phyloP scores from a whole-genome alignment of 2,797 vertebrate genomes.

The Ambastaia sidthimunki region DNA sequence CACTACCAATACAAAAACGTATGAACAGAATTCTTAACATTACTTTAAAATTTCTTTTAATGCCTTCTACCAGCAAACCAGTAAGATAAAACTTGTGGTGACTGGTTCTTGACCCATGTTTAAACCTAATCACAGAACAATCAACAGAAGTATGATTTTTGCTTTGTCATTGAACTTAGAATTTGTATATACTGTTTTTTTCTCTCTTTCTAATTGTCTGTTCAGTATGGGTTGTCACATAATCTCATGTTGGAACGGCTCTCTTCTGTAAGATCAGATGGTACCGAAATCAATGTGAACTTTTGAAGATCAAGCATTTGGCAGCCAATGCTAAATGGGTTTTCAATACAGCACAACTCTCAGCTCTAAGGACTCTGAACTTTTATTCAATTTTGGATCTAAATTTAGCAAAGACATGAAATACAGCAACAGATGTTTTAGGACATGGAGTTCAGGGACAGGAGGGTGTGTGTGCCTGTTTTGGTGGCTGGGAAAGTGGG shows the following conservation, averaged over 20 bases:
- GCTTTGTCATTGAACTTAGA: too few species aligned
- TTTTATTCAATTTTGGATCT: constrained; percentile 78
- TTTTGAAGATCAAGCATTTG: constrained; percentile 70
- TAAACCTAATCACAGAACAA: too few species aligned
- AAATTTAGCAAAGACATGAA: constrained; percentile 83
- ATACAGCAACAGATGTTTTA: constrained; percentile 79
- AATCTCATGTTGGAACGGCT: background rate
- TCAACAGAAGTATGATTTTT: too few species aligned
- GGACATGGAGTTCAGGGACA: constrained; percentile 67
- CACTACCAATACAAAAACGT: constrained; percentile 26
- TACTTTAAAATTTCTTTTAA: background rate
- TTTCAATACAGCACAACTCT: constrained; percentile 67
- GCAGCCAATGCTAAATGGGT: constrained; percentile 61
- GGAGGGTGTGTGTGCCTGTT: constrained; percentile 16
- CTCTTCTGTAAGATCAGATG: background rate
- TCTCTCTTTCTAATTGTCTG: constrained; percentile 54
- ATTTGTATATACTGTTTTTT: too few species aligned
- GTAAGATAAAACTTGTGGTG: too few species aligned
- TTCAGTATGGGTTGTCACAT: background rate
- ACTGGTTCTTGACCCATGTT: background rate
- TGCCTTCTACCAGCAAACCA: background rate
- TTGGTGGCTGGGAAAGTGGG: constrained; percentile 1
- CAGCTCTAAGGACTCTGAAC: constrained; percentile 56
- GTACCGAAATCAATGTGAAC: constrained; percentile 11
- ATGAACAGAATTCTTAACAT: background rate